Percentiles rank a stretch among this genome's conserved stretches.
phyloP scores from a whole-genome alignment of 2,113 vertebrate genomes.

The Porphyrio hochstetteri region DNA sequence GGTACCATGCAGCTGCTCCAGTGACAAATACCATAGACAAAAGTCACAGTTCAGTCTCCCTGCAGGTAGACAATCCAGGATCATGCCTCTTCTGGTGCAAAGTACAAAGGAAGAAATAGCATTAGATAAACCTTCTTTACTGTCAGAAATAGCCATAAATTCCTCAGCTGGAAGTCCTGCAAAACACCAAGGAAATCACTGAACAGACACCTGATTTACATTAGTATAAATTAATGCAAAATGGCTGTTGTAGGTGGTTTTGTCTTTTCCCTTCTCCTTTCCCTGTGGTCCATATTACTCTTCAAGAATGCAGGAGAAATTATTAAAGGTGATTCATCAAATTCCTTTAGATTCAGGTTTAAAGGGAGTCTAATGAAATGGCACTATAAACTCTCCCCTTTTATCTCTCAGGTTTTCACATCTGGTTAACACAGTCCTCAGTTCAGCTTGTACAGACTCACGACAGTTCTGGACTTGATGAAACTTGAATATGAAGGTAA shows the following conservation, averaged over 20 bases:
- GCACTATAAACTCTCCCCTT: background rate
- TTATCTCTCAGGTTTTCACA: background rate
- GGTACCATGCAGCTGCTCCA: background rate
- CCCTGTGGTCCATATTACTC: background rate
- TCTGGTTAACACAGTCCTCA: constrained; percentile 7
- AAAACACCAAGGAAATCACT: background rate
- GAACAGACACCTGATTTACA: background rate
- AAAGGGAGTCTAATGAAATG: constrained; percentile 6
- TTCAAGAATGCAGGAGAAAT: constrained; percentile 21
- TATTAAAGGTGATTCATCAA: background rate
- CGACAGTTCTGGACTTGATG: background rate
- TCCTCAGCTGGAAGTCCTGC: background rate
- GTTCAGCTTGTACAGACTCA: background rate
- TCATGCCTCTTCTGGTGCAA: background rate
- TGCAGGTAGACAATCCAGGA: background rate
- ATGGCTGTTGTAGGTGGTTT: background rate
- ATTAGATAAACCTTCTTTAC: constrained; percentile 2
- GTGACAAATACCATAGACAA: background rate
- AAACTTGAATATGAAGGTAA: constrained; percentile 14
- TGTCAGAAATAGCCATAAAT: background rate
- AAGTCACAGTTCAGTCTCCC: background rate
- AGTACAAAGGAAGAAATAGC: background rate
- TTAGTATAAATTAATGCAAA: background rate
- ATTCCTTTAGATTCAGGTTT: constrained; percentile 37
- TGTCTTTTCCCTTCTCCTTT: constrained; percentile 8